Conservation (phyloP, 2,113 vertebrate genomes). For the Tyto alba region DNA sequence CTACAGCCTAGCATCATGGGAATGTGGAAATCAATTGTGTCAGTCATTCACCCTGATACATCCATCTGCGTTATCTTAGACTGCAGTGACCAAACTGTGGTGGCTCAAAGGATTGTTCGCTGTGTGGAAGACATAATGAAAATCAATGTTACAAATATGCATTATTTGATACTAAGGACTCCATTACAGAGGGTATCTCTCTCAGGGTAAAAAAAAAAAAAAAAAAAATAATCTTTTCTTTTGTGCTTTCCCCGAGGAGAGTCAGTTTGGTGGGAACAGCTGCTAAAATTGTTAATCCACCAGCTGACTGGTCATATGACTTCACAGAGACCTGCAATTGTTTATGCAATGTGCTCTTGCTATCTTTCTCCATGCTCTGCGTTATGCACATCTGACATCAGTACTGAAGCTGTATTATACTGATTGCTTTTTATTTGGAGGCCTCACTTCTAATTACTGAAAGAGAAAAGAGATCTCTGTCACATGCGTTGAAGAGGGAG, state of each 20-base stretch:
- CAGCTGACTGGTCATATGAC: not conserved
- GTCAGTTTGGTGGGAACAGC: not conserved
- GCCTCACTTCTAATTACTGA: not conserved
- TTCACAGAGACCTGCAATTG: not conserved
- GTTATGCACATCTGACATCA: not conserved
- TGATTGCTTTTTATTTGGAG: not conserved
- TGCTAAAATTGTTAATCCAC: not conserved
- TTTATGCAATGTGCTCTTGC: not conserved
- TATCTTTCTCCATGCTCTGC: not conserved
- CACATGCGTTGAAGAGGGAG: not conserved
- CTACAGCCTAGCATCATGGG: not conserved
- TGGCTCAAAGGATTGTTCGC: not conserved
- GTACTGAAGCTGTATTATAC: not conserved
- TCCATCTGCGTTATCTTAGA: not conserved
- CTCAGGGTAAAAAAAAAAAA: fast-evolving
- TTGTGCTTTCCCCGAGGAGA: not conserved
- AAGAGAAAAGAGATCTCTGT: not conserved
- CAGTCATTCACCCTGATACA: not conserved
- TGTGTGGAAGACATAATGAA: not conserved
- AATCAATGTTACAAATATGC: not conserved
- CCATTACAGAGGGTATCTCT: not conserved
- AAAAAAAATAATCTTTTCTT: not conserved
- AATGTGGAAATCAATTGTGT: not conserved
- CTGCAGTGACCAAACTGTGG: not conserved
- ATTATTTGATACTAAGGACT: not conserved